These are phyloP conservation scores for Steinernema carpocapsae DNA, from an alignment of 2,888 invertebrate species.

Conservation along the genomic window DNA sequence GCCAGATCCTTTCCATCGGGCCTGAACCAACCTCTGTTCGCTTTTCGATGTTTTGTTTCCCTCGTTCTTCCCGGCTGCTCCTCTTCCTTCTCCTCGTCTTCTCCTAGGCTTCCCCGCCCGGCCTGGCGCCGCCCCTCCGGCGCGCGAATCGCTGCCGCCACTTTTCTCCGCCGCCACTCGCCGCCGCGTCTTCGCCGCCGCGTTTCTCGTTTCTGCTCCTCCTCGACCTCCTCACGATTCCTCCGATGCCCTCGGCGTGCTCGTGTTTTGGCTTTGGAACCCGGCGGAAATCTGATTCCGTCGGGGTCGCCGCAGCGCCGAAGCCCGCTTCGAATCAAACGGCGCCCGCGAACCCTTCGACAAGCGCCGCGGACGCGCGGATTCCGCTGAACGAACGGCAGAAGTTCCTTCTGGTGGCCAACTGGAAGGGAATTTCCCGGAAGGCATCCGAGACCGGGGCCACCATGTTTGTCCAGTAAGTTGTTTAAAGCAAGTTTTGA, in stretches of 20 bases:
- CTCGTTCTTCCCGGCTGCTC: too few species aligned
- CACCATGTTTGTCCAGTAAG: slow-evolving; percentile 84
- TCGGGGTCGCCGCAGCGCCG: slow-evolving; percentile 18
- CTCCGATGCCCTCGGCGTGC: slow-evolving; percentile 30
- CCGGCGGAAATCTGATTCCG: slow-evolving; percentile 24
- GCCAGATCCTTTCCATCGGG: too few species aligned
- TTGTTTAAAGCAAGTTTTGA: background rate
- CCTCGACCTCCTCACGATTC: background rate
- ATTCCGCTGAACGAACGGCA: slow-evolving; percentile 84
- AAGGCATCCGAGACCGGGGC: slow-evolving; percentile 87
- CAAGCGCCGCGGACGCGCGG: slow-evolving; percentile 75
- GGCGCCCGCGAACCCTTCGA: slow-evolving; percentile 16
- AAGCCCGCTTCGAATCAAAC: slow-evolving; percentile 30
- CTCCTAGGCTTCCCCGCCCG: background rate
- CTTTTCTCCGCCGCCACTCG: background rate
- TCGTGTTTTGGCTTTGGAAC: slow-evolving; percentile 27
- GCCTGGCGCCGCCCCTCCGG: too few species aligned
- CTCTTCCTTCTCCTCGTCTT: background rate
- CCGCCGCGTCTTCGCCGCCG: slow-evolving; percentile 1
- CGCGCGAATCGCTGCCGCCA: too few species aligned
- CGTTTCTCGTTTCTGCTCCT: slow-evolving; percentile 22
- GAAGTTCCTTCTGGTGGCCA: slow-evolving; percentile 85
- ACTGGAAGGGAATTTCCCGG: slow-evolving; percentile 87
- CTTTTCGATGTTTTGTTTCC: background rate
- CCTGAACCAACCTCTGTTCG: too few species aligned